These are phyloP conservation scores for Horisme vitalbata DNA, from an alignment of 2,888 invertebrate genomes.

Conservation along the genomic window DNA sequence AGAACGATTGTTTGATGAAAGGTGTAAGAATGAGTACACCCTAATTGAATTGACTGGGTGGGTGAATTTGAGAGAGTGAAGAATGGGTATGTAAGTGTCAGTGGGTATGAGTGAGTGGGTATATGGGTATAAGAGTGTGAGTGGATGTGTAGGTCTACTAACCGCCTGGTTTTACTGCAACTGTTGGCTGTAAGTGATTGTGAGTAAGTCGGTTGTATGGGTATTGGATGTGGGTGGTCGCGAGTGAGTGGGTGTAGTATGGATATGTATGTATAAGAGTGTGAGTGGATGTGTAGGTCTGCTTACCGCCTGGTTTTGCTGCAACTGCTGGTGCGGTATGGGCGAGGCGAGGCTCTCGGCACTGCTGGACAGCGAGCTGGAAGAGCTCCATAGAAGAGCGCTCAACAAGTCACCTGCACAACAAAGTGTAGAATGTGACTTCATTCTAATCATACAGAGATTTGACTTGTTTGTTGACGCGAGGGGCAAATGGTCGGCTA, in stretches of 20 bases:
- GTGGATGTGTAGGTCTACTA: no score
- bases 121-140: not conserved
- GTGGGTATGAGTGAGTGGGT: not conserved
- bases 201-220: not conserved
- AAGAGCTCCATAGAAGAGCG: slow-evolving; percentile 74
- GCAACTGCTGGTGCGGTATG: slow-evolving; percentile 52
- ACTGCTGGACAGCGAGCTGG: slow-evolving; percentile 67
- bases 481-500: no score
- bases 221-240: not conserved
- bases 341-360: slow-evolving; percentile 74
- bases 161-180: no score
- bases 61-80: not conserved
- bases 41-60: no score
- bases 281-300: not conserved
- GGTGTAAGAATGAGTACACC: no score
- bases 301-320: slow-evolving; percentile 60
- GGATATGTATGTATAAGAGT: not conserved
- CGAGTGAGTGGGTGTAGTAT: not conserved
- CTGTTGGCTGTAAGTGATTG: no score
- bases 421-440: no score
- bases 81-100: no score
- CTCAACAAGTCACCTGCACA: slow-evolving; percentile 79
- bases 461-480: no score
- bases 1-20: no score
- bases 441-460: no score